These are phyloP conservation scores for Dissostichus mawsoni DNA, from an alignment of 2,113 vertebrate species.

Conservation along the genomic window DNA sequence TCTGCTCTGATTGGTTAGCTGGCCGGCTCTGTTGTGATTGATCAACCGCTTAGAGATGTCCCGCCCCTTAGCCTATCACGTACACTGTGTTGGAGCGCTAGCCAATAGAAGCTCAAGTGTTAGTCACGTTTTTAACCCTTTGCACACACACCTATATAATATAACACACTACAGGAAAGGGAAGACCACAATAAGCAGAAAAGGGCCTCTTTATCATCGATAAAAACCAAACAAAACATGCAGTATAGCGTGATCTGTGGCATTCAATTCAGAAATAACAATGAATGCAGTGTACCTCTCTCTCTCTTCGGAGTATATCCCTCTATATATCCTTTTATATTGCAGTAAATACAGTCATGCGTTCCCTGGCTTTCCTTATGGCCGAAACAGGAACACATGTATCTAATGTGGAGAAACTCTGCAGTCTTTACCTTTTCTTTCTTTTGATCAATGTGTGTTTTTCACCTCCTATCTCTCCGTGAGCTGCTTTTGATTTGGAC, in stretches of 20 bases:
- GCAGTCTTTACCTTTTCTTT: conserved; percentile 3
- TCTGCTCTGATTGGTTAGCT: too few relatives aligned
- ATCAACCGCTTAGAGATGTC: too few relatives aligned
- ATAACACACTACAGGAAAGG: too few relatives aligned
- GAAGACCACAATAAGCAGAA: too few relatives aligned
- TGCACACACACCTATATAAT: too few relatives aligned
- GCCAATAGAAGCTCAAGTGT: too few relatives aligned
- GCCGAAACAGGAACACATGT: not conserved
- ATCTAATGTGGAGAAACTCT: not conserved
- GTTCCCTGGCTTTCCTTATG: not conserved
- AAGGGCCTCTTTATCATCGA: not conserved
- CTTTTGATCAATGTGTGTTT: not conserved
- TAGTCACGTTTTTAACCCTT: too few relatives aligned
- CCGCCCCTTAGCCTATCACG: too few relatives aligned
- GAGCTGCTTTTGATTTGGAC: conserved; percentile 46
- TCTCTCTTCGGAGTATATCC: not conserved
- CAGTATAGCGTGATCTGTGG: not conserved
- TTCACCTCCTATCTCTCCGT: conserved; percentile 3
- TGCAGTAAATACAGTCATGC: not conserved
- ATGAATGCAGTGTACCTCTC: not conserved
- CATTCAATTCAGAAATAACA: too few relatives aligned
- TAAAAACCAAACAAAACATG: not conserved
- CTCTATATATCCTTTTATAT: not conserved
- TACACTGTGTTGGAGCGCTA: too few relatives aligned
- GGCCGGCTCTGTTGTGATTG: too few relatives aligned